Base-by-base conservation (phyloP, 2,113 vertebrate genomes). In the Grammomys surdaster region DNA sequence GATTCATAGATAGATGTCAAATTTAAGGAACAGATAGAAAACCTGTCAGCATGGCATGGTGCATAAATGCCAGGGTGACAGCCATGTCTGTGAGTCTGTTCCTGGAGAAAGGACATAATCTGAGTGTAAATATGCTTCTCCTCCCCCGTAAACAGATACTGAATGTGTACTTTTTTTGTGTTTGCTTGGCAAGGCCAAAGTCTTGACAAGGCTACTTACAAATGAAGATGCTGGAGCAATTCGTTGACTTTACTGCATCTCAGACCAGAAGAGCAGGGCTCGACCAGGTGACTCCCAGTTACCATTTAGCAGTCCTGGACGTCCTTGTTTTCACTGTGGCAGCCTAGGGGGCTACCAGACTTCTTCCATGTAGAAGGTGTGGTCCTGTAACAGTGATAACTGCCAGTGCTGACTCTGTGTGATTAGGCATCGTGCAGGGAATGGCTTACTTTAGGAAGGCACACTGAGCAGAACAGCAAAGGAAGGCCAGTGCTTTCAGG, bases 381-480 rank as follows among this genome's bases (percentile, higher is more conserved):
- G 81, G 56, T 43, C 81, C 81, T 26, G n/a, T 28, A 43, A 60
- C 56, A 28, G 56, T 28, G 56, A 9, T 63, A 28, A 40, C n/a
- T 2, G 24, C n/a, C n/a, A 43, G 81, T 63, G 60, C 24, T 84
- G 56, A 31, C 56, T n/a, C 81, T 63, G 81, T 11, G n/a, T 63
- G 0, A 4, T 22, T 10, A 22, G 24, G 58, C 24, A 40, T 19
- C 1, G 0, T 31, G n/a, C 26, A 31, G 3, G 1, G 3, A 31
- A 2, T 85, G 81, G 40, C 81, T 85, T 17, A 9, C 54, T 82
- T 22, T 36, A 40, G 54, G 54, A 81, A 60, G 33, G 36, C 14
- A 8, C 80, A 82, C 11, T 6, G 14, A 60, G 56, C 4, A 60
- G n/a, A 63, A 31, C 19, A 16, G 80, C n/a, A 43, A 43, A 40